Evolutionary conservation across 2,888 invertebrate genomes (phyloP).

Genomic region (Campoletis raptor): DNA sequence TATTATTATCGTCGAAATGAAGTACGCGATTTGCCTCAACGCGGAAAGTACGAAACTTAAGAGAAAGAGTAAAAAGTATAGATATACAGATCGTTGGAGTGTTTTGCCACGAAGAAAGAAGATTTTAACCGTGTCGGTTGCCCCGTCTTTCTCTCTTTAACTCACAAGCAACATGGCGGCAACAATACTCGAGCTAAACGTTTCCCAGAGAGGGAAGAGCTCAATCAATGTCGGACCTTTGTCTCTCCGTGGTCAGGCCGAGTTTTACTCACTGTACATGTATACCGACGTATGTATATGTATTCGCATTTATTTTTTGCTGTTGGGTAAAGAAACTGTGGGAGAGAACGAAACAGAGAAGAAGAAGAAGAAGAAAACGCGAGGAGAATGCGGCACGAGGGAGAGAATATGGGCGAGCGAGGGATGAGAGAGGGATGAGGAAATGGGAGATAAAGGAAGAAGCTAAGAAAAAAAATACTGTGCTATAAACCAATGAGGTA

Average conservation of each 20-base stretch:
- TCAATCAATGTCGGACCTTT: constrained; percentile 76
- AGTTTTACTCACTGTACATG: constrained; percentile 6
- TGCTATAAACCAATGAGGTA: constrained; percentile 65
- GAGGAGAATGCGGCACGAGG: constrained; percentile 16
- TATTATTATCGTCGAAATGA: constrained; percentile 65
- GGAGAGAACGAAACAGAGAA: constrained; percentile 34
- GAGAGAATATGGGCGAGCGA: constrained; percentile 61
- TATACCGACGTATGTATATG: constrained; percentile 22
- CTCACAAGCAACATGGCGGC: constrained; percentile 55
- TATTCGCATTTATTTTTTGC: constrained; percentile 39
- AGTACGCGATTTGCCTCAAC: constrained; percentile 64
- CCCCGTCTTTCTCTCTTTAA: constrained; percentile 20
- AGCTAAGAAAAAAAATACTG: constrained; percentile 59
- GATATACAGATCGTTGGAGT: constrained; percentile 17
- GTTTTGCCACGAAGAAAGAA: constrained; percentile 48
- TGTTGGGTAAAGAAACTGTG: constrained; percentile 55
- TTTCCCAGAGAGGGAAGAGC: constrained; percentile 79
- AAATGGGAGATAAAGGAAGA: constrained; percentile 56
- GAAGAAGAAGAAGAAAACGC: background rate
- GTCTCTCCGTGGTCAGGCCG: constrained; percentile 56
- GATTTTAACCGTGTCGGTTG: constrained; percentile 58
- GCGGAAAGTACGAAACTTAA: constrained; percentile 44
- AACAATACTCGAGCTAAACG: constrained; percentile 75
- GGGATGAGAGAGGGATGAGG: constrained; percentile 50
- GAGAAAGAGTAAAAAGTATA: constrained; percentile 29